These are phyloP conservation scores for Pachycephus smyrnensis DNA, from an alignment of 2,888 invertebrate species.

Conservation along the genomic window DNA sequence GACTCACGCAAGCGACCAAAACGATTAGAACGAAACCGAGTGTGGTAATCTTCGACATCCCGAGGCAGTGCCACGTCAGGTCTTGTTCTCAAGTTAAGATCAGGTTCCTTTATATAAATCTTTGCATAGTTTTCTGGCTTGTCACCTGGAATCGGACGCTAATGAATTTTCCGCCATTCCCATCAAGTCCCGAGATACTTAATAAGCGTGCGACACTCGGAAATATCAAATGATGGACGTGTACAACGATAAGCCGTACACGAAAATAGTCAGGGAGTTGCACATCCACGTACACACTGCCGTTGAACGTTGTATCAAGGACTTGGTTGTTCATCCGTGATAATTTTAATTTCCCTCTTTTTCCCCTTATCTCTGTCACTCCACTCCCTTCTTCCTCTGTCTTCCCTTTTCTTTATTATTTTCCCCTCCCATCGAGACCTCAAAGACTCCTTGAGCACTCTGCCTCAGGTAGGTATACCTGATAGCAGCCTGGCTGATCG, in stretches of 20 bases:
- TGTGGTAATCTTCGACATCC: neutral
- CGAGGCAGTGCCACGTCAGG: neutral
- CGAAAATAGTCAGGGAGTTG: neutral
- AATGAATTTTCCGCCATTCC: neutral
- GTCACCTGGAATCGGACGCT: neutral
- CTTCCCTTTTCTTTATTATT: neutral
- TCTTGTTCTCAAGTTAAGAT: neutral
- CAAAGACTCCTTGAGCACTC: neutral
- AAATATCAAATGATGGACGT: neutral
- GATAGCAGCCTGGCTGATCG: neutral
- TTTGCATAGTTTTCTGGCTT: neutral
- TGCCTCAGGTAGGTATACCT: neutral
- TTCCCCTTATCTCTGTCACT: conserved; percentile 12
- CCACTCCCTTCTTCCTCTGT: neutral
- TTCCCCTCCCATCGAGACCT: neutral
- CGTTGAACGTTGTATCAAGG: neutral
- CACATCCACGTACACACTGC: neutral
- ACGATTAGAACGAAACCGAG: neutral
- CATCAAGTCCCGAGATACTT: neutral
- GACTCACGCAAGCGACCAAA: neutral
- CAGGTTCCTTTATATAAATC: neutral
- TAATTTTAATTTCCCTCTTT: neutral
- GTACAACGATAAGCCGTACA: neutral
- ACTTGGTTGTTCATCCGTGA: neutral
- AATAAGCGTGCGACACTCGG: neutral